These are phyloP conservation scores for Poliocrania exsul DNA, from an alignment of 2,797 vertebrate genomes.

Conservation along the genomic window DNA sequence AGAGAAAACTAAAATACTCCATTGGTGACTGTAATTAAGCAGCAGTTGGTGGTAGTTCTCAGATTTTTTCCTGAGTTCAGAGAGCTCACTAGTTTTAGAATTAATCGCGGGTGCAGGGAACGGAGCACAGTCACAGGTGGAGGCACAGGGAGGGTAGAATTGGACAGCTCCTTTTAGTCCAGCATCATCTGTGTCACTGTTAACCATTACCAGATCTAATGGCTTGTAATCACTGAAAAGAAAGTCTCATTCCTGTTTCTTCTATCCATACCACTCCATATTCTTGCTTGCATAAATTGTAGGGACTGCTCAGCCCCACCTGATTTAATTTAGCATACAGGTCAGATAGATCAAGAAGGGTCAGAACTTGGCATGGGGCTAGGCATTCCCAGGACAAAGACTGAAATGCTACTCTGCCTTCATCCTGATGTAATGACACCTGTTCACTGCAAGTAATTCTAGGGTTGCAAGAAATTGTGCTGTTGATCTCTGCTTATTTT, in stretches of 20 bases:
- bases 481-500: slow-evolving; percentile 5
- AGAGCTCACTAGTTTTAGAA: not conserved
- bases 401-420: not conserved
- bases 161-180: not conserved
- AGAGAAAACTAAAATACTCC: not conserved
- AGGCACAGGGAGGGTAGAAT: not conserved
- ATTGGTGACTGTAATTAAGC: not conserved
- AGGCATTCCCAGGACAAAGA: not conserved
- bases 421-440: not conserved
- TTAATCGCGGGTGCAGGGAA: not conserved
- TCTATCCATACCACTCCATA: not conserved
- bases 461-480: not conserved
- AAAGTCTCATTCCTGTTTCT: not conserved
- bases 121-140: not conserved
- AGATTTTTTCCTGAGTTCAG: not conserved
- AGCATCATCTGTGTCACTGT: not conserved
- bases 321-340: not conserved
- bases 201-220: not conserved
- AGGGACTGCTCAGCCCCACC: not conserved
- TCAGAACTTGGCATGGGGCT: not conserved
- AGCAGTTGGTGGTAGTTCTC: not conserved
- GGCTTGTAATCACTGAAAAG: not conserved
- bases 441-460: not conserved
- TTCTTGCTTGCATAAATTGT: not conserved
- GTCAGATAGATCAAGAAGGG: not conserved